Base-by-base conservation (phyloP, 2,113 vertebrate genomes). In the Acanthisitta chloris region DNA sequence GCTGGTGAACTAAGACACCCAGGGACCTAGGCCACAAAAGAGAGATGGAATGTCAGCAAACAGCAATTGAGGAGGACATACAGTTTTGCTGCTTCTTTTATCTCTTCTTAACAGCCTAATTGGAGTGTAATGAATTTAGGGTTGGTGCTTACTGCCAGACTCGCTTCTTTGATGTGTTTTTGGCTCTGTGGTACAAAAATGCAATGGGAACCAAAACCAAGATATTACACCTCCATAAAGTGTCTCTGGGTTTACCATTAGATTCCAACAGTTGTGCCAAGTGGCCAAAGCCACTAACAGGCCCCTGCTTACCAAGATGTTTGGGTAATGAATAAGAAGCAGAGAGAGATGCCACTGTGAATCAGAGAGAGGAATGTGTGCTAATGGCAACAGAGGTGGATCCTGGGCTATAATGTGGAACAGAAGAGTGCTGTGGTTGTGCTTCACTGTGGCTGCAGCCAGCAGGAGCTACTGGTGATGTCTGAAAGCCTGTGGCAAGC, bases 211-310 rank as follows among this genome's bases (percentile, higher is more conserved):
- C 93, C 92, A 90, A 97, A 96, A 16, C 93, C 86, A 96, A 96
- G 95, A 96, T 95, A 79, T 95, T 97, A 95, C 95, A 97, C 97
- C 97, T 97, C 96, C 79, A 95, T 95, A 97, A 97, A 97, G 96
- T 96, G 95, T 96, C 94, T 96, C 94, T 83, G 90, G 95, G 94
- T 94, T 97, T 97, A 97, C 97, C 97, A 95, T 95, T 91, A 97
- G 92, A 97, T 97, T 96, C 97, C 96, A 15, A 17, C 34, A 5
- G 55, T 85, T 81, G 91, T 94, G 96, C 97, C 97, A 97, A 97
- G 94, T 80, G 95, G 94, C 94, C 96, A 96, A 97, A 97, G 92
- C 95, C 96, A 96, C 96, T 96, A 97, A 97, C 94, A 97, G 93
- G 83, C 86, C 15, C 11, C 51, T 71, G 81, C 88, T 96, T 15